phyloP scores from a whole-genome alignment of 1,140 invertebrate genomes.

The Papilio helenus region DNA sequence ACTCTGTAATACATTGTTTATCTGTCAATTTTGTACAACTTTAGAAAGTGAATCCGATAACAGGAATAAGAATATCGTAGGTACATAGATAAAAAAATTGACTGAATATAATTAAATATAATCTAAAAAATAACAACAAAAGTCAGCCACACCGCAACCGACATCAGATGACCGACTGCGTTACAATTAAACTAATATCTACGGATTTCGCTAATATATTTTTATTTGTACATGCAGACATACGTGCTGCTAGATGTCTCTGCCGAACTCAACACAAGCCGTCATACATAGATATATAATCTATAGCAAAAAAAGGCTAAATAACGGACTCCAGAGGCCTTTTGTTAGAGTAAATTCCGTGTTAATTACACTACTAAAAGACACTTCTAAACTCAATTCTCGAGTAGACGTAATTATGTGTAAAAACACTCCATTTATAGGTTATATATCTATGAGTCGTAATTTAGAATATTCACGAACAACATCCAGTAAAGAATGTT shows the following conservation, averaged over 20 bases:
- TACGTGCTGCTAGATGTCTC: conserved; percentile 66
- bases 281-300: too few species aligned
- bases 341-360: too few species aligned
- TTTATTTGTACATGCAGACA: conserved; percentile 78
- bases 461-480: conserved; percentile 64
- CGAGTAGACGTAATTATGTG: too few species aligned
- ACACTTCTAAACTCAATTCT: too few species aligned
- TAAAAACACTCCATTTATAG: too few species aligned
- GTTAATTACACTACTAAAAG: too few species aligned
- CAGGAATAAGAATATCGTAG: conserved; percentile 65
- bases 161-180: conserved; percentile 53
- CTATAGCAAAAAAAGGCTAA: too few species aligned
- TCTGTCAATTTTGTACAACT: conserved; percentile 13
- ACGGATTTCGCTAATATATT: conserved; percentile 71
- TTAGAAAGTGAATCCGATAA: conserved; percentile 32
- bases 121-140: conserved; percentile 79
- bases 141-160: conserved; percentile 63
- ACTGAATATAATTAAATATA: conserved; percentile 75
- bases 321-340: too few species aligned
- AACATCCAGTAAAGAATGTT: not conserved
- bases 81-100: conserved; percentile 66
- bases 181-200: conserved; percentile 59
- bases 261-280: conserved; percentile 60
- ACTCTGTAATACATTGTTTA: conserved; percentile 12
- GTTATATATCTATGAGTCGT: conserved; percentile 46